Evolutionary conservation across 1,140 invertebrate species (phyloP).

Genomic region (Acromyrmex charruanus): DNA sequence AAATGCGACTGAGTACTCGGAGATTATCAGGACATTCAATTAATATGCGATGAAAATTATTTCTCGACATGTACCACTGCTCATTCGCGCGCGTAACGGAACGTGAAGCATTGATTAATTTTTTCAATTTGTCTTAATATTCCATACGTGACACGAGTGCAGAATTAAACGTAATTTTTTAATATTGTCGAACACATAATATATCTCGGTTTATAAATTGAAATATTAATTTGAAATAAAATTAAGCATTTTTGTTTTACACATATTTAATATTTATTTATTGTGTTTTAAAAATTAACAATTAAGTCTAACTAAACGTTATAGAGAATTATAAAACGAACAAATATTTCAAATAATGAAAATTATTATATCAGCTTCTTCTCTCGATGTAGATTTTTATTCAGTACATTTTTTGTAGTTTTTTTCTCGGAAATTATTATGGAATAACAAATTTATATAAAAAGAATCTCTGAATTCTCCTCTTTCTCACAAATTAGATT

Average conservation of each 20-base stretch:
- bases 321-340: background rate
- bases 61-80: constrained; percentile 22
- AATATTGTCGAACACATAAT: background rate
- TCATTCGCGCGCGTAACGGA: constrained; percentile 34
- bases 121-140: constrained; percentile 51
- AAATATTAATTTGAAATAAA: constrained; percentile 33
- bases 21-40: constrained; percentile 37
- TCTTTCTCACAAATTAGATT: background rate
- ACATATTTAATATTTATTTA: background rate
- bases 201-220: constrained; percentile 6
- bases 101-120: constrained; percentile 31
- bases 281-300: background rate
- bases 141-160: background rate
- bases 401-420: background rate
- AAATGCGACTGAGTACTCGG: constrained; percentile 18
- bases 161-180: constrained; percentile 9
- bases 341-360: background rate
- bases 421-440: background rate
- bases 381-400: background rate
- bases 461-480: background rate
- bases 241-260: background rate
- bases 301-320: background rate
- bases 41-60: constrained; percentile 46
- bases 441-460: background rate
- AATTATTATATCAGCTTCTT: constrained; percentile 6